Percentiles rank a stretch among this genome's conserved stretches.
Conservation (phyloP, 1,140 invertebrate genomes). For the Drosophila grimshawi region DNA sequence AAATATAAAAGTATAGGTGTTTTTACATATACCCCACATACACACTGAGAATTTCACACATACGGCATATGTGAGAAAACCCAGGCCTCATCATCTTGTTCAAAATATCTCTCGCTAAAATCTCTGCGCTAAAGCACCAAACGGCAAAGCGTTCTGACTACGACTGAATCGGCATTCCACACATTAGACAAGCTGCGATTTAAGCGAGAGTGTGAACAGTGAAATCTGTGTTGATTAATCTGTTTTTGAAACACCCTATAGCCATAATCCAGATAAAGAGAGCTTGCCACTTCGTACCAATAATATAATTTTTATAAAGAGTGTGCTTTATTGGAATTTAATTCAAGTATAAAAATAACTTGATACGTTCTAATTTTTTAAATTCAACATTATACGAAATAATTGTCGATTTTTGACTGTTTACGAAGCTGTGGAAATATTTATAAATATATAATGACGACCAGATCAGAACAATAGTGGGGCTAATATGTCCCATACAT, state of each 20-base stretch:
- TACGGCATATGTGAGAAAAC: conserved; percentile 32
- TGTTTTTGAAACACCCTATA: conserved; percentile 19
- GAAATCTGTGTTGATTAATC: conserved; percentile 25
- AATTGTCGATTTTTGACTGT: too few relatives aligned
- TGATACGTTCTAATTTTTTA: too few relatives aligned
- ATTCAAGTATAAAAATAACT: background rate
- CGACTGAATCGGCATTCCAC: conserved; percentile 26
- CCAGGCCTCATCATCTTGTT: conserved; percentile 20
- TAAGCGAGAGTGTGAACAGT: conserved; percentile 18
- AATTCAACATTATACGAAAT: too few relatives aligned
- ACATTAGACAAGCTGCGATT: conserved; percentile 16
- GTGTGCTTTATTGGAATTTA: background rate
- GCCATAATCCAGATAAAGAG: background rate
- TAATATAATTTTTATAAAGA: background rate
- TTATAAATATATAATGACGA: too few relatives aligned
- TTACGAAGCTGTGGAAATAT: too few relatives aligned
- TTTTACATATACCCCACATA: background rate
- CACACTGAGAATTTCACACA: conserved; percentile 20
- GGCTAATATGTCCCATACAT: too few relatives aligned
- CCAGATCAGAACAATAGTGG: too few relatives aligned
- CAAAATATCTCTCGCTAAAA: background rate
- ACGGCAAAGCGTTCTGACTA: conserved; percentile 4
- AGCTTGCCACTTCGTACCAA: background rate
- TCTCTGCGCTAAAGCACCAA: conserved; percentile 3
- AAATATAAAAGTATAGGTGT: background rate